These are phyloP conservation scores for Phylloscopus trochilus DNA, from an alignment of 2,113 vertebrate genomes.

Conservation along the genomic window DNA sequence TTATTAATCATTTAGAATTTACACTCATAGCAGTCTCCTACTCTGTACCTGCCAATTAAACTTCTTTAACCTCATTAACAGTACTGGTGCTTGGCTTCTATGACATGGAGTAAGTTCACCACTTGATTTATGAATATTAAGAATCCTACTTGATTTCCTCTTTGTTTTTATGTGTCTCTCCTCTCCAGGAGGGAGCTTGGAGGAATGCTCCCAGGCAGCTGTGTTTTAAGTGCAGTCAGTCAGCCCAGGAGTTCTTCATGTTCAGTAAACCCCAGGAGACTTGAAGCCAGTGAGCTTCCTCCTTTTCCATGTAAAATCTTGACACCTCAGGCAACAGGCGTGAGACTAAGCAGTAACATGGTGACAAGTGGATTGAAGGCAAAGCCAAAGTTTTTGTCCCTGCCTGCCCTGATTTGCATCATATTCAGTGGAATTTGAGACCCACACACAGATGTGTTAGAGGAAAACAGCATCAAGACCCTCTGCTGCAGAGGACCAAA, in stretches of 20 bases:
- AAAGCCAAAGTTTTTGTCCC: not conserved
- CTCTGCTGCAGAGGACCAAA: not conserved
- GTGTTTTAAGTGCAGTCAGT: conserved; percentile 9
- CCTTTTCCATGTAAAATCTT: not conserved
- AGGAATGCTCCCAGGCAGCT: not conserved
- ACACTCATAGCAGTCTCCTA: not conserved
- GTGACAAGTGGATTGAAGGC: not conserved
- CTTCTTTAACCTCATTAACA: conserved; percentile 52
- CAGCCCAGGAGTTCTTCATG: not conserved
- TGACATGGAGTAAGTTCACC: conserved; percentile 25
- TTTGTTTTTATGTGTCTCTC: not conserved
- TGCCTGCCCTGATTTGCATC: not conserved
- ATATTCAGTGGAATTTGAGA: not conserved
- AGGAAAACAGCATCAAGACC: not conserved
- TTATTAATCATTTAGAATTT: conserved; percentile 54
- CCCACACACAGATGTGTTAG: not conserved
- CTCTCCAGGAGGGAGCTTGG: not conserved
- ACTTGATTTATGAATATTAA: conserved; percentile 34
- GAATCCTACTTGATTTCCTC: not conserved
- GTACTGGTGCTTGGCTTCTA: conserved; percentile 28
- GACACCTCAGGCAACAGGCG: conserved; percentile 6
- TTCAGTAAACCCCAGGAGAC: conserved; percentile 7
- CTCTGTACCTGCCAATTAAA: conserved; percentile 47
- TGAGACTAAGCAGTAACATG: not conserved
- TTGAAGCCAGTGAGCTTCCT: not conserved